Percentiles rank a stretch among this genome's conserved stretches.
phyloP scores from a whole-genome alignment of 2,797 vertebrate species.

The Calcarius lapponicus region DNA sequence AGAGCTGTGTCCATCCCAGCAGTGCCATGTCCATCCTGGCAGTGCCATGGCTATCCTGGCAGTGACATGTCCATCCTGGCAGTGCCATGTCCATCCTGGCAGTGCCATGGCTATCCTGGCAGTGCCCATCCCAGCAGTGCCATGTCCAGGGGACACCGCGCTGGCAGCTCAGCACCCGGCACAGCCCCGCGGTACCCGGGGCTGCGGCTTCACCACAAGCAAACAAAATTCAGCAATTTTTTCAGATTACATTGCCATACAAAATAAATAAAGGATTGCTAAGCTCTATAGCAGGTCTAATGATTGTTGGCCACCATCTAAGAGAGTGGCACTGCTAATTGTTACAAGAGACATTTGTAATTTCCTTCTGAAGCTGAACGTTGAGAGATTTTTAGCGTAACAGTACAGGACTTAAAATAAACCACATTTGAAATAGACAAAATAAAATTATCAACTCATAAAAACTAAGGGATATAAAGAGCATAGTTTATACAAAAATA shows the following conservation, averaged over 20 bases:
- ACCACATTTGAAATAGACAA: slow-evolving; percentile 28
- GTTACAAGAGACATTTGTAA: not conserved
- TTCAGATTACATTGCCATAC: not conserved
- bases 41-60: too few relatives aligned
- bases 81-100: rapidly evolving
- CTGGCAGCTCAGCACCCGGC: not conserved
- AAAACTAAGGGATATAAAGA: slow-evolving; percentile 45
- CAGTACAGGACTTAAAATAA: not conserved
- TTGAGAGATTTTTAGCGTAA: slow-evolving; percentile 9
- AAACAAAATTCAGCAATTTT: not conserved
- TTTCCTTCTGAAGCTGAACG: not conserved
- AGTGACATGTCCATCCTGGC: not conserved
- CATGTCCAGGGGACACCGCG: not conserved
- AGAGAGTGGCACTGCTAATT: not conserved
- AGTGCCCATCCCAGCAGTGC: not conserved
- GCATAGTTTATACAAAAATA: slow-evolving; percentile 47
- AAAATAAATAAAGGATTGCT: slow-evolving; percentile 29
- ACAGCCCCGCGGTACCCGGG: not conserved
- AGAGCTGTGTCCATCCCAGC: rapidly evolving
- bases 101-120: too few relatives aligned
- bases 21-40: too few relatives aligned
- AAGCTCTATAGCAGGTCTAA: not conserved
- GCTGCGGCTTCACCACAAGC: not conserved
- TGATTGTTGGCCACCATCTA: not conserved
- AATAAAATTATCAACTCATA: slow-evolving; percentile 49